A percentile compares a stretch with the other conserved stretches of the same genome.
These are phyloP conservation scores for Zelostemma sp. DNA, from an alignment of 1,140 invertebrate genomes.

Conservation along the genomic window DNA sequence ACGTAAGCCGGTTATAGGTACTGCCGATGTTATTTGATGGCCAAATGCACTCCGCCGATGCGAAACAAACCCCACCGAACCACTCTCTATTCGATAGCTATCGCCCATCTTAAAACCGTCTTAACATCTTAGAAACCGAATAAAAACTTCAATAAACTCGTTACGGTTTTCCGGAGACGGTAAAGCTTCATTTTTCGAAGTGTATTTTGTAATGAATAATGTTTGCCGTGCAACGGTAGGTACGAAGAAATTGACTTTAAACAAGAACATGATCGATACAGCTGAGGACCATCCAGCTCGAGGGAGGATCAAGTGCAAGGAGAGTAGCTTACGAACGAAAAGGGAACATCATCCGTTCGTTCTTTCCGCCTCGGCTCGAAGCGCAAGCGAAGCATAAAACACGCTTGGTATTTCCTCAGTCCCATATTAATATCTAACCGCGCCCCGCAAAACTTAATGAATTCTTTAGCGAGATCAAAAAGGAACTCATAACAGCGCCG, in stretches of 20 bases:
- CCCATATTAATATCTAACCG: slow-evolving; percentile 59
- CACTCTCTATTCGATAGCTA: slow-evolving; percentile 48
- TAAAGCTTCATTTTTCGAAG: not conserved
- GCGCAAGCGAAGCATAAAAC: slow-evolving; percentile 55
- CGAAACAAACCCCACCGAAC: slow-evolving; percentile 45
- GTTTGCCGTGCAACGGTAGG: not conserved
- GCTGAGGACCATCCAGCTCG: slow-evolving; percentile 38
- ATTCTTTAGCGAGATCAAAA: slow-evolving; percentile 64
- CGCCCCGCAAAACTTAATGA: slow-evolving; percentile 59
- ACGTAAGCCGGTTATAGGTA: slow-evolving; percentile 70
- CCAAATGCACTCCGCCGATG: slow-evolving; percentile 67
- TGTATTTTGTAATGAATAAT: too few species aligned
- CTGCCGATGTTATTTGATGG: slow-evolving; percentile 72
- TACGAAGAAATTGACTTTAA: slow-evolving; percentile 37
- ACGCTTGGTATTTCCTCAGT: slow-evolving; percentile 53
- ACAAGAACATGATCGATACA: slow-evolving; percentile 48
- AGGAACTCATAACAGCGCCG: slow-evolving; percentile 47
- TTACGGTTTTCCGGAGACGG: not conserved
- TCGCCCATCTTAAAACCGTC: slow-evolving; percentile 33
- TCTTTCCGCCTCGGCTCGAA: slow-evolving; percentile 51
- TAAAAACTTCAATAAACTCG: not conserved
- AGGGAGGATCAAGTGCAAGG: slow-evolving; percentile 45
- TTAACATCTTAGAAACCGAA: not conserved
- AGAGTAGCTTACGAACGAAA: slow-evolving; percentile 38
- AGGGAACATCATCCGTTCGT: slow-evolving; percentile 47